A percentile compares a stretch with the other conserved stretches of the same genome.
Evolutionary conservation across 2,888 invertebrate species (phyloP).

Genomic region (Cloeon dipterum): DNA sequence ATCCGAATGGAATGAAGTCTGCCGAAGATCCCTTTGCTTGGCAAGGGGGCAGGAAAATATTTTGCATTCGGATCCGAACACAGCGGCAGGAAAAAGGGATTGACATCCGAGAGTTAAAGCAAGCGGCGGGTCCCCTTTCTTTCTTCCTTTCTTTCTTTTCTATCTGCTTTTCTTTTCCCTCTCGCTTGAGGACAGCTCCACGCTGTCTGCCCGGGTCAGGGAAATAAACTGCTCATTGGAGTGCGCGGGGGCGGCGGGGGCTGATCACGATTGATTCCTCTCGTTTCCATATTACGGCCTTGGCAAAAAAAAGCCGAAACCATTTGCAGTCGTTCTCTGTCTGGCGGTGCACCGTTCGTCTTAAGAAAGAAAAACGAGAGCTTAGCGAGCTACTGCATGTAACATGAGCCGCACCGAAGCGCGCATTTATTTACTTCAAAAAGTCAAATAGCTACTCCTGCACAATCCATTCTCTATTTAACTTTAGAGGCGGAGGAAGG

Average conservation of each 20-base stretch:
- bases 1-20: too few relatives aligned
- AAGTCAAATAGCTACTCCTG: constrained; percentile 1
- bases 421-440: constrained; percentile 1
- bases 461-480: constrained; percentile 2
- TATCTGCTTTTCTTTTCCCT: not conserved
- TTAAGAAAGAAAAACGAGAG: constrained; percentile 1
- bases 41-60: too few relatives aligned
- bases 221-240: not conserved
- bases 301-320: not conserved
- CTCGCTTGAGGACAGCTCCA: not conserved
- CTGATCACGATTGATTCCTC: constrained; percentile 1
- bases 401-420: not conserved
- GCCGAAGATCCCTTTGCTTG: too few relatives aligned
- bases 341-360: too few relatives aligned
- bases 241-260: not conserved
- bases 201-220: not conserved
- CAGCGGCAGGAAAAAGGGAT: too few relatives aligned
- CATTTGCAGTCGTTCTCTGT: not conserved
- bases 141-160: not conserved
- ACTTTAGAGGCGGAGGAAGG: not conserved
- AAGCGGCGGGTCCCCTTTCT: not conserved
- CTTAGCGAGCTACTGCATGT: not conserved
- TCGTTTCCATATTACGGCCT: not conserved
- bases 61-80: too few relatives aligned
- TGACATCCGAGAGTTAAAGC: too few relatives aligned